Conservation (phyloP, 2,888 invertebrate species). For the Deroplatys truncata region DNA sequence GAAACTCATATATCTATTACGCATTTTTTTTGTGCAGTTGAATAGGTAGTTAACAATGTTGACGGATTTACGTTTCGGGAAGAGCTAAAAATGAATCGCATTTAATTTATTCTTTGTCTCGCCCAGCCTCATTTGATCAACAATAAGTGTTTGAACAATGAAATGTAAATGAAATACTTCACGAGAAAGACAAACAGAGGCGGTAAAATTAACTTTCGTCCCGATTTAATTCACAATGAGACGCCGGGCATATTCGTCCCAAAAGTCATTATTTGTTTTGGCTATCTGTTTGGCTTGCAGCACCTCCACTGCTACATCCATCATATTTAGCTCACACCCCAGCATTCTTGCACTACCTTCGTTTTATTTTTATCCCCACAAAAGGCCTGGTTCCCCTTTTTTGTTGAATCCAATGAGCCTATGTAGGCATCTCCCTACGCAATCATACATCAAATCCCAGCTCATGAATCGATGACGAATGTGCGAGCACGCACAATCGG, state of each 20-base stretch:
- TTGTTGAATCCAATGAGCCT: neutral
- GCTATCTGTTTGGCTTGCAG: neutral
- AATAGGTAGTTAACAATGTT: too few species aligned
- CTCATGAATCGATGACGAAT: slow-evolving; percentile 24
- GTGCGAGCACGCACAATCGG: neutral
- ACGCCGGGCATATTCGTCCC: neutral
- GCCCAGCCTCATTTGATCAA: neutral
- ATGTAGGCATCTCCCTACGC: neutral
- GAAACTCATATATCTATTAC: too few species aligned
- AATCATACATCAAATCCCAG: neutral
- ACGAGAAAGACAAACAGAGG: neutral
- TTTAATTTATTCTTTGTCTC: neutral
- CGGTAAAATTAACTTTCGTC: neutral
- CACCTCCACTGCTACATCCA: neutral
- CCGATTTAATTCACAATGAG: neutral
- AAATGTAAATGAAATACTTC: neutral
- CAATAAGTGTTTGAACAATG: neutral
- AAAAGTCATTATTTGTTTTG: neutral
- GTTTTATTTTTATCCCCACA: neutral
- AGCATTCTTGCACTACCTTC: neutral
- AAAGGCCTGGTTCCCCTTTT: neutral
- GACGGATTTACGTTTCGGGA: neutral
- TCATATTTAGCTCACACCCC: neutral
- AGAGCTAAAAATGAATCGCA: neutral
- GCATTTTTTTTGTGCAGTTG: too few species aligned